Evolutionary conservation across 1,140 invertebrate species (phyloP), one percentile per base, ranked within the genome.

Genomic region (Lethocerus indicus): DNA sequence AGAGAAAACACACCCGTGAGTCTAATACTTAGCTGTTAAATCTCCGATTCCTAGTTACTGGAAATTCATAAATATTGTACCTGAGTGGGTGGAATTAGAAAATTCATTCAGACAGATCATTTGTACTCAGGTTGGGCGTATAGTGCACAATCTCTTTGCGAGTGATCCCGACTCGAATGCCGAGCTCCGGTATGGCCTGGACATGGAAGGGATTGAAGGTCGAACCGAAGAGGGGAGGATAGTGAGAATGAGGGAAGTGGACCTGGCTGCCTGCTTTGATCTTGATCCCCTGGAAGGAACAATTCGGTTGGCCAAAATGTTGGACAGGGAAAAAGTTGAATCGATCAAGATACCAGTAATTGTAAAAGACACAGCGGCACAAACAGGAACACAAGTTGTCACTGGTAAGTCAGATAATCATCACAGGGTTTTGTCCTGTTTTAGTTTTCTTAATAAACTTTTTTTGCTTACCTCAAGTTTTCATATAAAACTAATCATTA

Each of bases 241-340:
- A 13, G 72, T 87, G 2, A 77, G 79, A 54, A 58, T 65, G 20
- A 68, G 71, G 24, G 84, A 88, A 56, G 83, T 84, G 57, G 81
- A 88, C 65, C 71, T 75, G 55, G 62, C 78, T 29, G 68, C 72
- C 1, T 64, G 77, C 9, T 82, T 89, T 63, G 76, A 84, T 50
- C 66, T 91, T 29, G 80, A 86, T 58, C 63, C 81, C 3, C 67
- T 79, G 0, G 81, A 85, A 56, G 88, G 87, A 27, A 51, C 44
- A 40, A 41, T 51, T 13, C 29, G 50, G 2, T 13, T 51, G 4
- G 42, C 32, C 25, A 46, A 44, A 26, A 28, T 51, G 14, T 58
- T 94, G 12, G 89, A 93, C 63, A 69, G 89, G 54, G 89, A 94
- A 67, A 75, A 74, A 60, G 76, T 90, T 1, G 87, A 92, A 64